Evolutionary conservation across 1,140 invertebrate species (phyloP), one percentile per base, ranked within the genome.

Genomic region (Brachionus angularis): DNA sequence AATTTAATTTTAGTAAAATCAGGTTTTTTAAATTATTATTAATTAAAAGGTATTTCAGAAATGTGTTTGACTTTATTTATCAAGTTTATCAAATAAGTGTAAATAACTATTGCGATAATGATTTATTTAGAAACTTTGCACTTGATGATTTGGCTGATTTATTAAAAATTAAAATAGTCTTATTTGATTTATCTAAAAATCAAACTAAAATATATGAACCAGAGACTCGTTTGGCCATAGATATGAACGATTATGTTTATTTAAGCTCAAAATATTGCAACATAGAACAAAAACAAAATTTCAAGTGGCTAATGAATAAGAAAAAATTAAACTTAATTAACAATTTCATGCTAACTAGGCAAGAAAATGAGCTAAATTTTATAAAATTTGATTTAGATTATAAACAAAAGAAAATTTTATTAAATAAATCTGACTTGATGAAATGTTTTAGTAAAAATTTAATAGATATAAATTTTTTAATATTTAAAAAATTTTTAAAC

Each of bases 41-140:
- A n/a, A n/a, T n/a, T n/a, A n/a, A n/a, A n/a, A n/a, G n/a, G 10
- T 33, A 10, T 67, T 67, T 34, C 31, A 39, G n/a, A 16, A 67
- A 46, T 50, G 62, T 47, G n/a, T 16, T 47, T 5, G 62, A 67
- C 18, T 67, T 67, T 34, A 34, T 67, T 10, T 67, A 67, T 31
- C 42, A 46, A 50, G 44, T 67, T 21, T 46, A 47, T 23, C 62
- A 67, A 67, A 34, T 67, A 23, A 47, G 42, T 67, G 62, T 67
- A 4, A 67, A 67, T 23, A 67, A 67, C 36, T 67, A 25, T 23
- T 33, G 62, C 31, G 27, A 47, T 16, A 67, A 67, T 36, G 29
- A 44, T 14, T 27, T 67, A 3, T 67, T 67, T 27, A 46, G 27
- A 14, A 46, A 34, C 8, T 67, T 12, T 14, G 62, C 62, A 10